Evolutionary conservation across 2,888 invertebrate genomes (phyloP).

Genomic region (Drosophila percnosoma): DNA sequence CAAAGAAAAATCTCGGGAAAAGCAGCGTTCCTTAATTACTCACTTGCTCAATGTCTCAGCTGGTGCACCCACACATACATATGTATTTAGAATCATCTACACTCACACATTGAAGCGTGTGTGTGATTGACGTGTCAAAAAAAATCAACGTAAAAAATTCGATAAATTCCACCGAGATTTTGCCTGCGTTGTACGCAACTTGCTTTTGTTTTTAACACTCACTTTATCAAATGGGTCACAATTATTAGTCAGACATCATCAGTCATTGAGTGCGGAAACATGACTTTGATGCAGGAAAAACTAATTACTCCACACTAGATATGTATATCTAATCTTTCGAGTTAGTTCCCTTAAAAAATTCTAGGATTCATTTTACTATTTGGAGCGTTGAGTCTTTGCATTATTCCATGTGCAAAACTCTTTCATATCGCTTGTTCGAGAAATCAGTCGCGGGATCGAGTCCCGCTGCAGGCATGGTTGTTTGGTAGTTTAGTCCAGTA

Average conservation of each 20-base stretch:
- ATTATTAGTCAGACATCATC: constrained; percentile 1
- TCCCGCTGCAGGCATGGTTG: too few species aligned
- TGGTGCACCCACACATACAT: constrained; percentile 29
- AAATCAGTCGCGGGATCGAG: too few species aligned
- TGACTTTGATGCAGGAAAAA: not conserved
- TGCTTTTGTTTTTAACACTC: not conserved
- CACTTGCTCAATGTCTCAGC: constrained; percentile 30
- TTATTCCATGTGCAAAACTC: too few species aligned
- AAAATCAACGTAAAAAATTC: constrained; percentile 34
- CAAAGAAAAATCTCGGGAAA: constrained; percentile 1
- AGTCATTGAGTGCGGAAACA: not conserved
- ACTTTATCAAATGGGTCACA: not conserved
- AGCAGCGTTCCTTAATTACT: constrained; percentile 17
- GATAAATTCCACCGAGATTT: constrained; percentile 36
- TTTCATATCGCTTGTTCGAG: too few species aligned
- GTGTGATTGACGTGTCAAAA: constrained; percentile 63
- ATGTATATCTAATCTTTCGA: not conserved
- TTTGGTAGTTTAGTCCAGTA: too few species aligned
- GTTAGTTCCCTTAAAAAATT: not conserved
- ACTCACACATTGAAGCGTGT: not conserved
- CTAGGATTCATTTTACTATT: not conserved
- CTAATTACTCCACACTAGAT: not conserved
- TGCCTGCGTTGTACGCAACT: constrained; percentile 45
- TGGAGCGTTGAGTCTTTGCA: not conserved
- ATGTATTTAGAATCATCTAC: not conserved